Evolutionary conservation across 2,113 vertebrate genomes (phyloP), one percentile per base, ranked within the genome.

Genomic region (Cercopithecus mona): DNA sequence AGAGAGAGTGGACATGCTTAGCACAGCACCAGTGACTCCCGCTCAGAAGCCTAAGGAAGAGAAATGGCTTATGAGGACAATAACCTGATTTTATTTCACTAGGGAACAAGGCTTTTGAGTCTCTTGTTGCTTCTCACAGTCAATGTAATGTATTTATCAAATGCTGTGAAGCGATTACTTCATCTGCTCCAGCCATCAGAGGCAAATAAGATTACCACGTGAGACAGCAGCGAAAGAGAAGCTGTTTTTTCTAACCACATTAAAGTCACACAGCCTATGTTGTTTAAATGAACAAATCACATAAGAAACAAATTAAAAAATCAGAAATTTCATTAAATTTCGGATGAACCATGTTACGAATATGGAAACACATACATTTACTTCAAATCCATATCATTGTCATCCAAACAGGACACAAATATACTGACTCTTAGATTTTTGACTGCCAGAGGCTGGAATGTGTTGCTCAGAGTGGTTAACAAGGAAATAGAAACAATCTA

Each of bases 121-220:
- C 96, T 70, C 79, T 25, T 48, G 61, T 96, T 97, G 93, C 61
- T 79, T 80, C 61, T 89, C 80, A 40, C 13, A 35, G 81, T n/a
- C 81, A 79, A 85, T 3, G 48, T 70, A 90, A 68, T n/a, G 64
- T 52, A 90, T 97, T 98, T 96, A 96, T 97, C 96, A 97, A 96
- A 90, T 32, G 61, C 94, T 94, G 82, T 0, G 25, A 45, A 76
- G n/a, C 12, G 35, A 86, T 90, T 88, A 88, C 4, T 91, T 97
- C 94, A 82, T 95, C 90, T 96, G 96, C 55, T 86, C 76, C 93
- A 94, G 97, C 93, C 94, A 97, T 97, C 93, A 97, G 80, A 17
- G 45, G 87, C 97, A 96, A 98, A 95, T 50, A 97, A 94, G 9
- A 1, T 87, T 92, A 90, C 88, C 93, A 96, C 50, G 82, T 70